Evolutionary conservation across 2,888 invertebrate species (phyloP), one percentile per base, ranked within the genome.

Genomic region (Lasioglossum oenotherae): DNA sequence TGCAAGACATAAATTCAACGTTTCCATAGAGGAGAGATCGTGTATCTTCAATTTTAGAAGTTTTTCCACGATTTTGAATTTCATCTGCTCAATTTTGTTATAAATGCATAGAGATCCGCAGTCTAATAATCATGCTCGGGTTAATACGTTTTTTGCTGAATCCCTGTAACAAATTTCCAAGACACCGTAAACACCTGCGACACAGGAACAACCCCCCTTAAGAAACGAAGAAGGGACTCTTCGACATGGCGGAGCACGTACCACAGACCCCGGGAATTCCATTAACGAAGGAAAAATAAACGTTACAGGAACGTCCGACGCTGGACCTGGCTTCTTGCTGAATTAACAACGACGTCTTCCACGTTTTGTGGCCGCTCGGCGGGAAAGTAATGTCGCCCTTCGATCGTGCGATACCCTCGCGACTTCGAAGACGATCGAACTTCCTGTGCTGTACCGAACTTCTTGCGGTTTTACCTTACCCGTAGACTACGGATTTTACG

Each of bases 241-340:
- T 31, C 76, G 76, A 60, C 79, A 41, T 44, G 31, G 31, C 41
- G 35, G 23, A 46, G n/a, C 72, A 72, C 78, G 74, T 57, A 78
- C 69, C 6, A 27, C 16, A 10, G 27, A 77, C 69, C 44, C 23
- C 41, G 38, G 49, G 35, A 60, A 80, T 85, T 80, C 74, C 84
- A 80, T 85, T 84, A 85, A 67, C 78, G 53, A 57, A 71, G 44
- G 38, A 57, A 80, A 84, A 88, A 78, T 81, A 81, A 83, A 78
- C 81, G 75, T 77, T 69, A 38, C 23, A 41, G 69, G 38, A 41
- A 41, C 69, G 69, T 44, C 71, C 73, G 31, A 67, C 46, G 64
- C 38, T 27, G 41, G 16, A 31, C 23, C 44, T 16, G 73, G 23
- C 73, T 57, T 67, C 53, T 77, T 23, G 71, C 19, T 57, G 76